Percentiles rank a stretch among this genome's conserved stretches.
Evolutionary conservation across 2,113 vertebrate species (phyloP).

Genomic region (Percopsis transmontana): DNA sequence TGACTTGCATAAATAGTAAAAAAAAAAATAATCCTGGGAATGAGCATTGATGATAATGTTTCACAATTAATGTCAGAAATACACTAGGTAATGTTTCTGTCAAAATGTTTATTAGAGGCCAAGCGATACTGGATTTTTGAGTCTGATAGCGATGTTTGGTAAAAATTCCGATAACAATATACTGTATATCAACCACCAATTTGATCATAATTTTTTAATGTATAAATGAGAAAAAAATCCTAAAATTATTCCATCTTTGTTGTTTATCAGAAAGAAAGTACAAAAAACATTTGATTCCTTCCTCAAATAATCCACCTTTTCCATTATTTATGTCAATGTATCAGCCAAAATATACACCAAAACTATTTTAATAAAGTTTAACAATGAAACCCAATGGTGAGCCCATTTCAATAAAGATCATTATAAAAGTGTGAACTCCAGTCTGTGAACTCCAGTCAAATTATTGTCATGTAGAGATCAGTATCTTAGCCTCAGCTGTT

Average conservation of each 20-base stretch:
- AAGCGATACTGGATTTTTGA: too few species aligned
- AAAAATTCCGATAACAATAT: too few species aligned
- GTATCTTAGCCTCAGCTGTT: background rate
- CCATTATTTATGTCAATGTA: background rate
- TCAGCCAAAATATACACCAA: background rate
- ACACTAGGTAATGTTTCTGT: background rate
- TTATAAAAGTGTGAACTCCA: conserved; percentile 41
- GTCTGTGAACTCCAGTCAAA: conserved; percentile 51
- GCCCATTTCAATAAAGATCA: conserved; percentile 17
- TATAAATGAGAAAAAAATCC: too few species aligned
- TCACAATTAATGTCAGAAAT: background rate
- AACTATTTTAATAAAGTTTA: too few species aligned
- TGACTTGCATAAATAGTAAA: background rate
- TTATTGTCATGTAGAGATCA: conserved; percentile 48
- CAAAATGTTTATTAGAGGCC: background rate
- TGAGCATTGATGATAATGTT: background rate
- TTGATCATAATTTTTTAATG: too few species aligned
- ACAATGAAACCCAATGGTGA: conserved; percentile 31
- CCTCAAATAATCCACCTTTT: too few species aligned
- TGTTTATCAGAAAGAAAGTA: too few species aligned
- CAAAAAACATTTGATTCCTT: too few species aligned
- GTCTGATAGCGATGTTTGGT: too few species aligned
- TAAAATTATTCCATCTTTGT: too few species aligned
- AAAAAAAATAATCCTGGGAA: background rate
- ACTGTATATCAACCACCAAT: too few species aligned